Base-by-base conservation (phyloP, 2,888 invertebrate genomes). In the Lithophane socia region DNA sequence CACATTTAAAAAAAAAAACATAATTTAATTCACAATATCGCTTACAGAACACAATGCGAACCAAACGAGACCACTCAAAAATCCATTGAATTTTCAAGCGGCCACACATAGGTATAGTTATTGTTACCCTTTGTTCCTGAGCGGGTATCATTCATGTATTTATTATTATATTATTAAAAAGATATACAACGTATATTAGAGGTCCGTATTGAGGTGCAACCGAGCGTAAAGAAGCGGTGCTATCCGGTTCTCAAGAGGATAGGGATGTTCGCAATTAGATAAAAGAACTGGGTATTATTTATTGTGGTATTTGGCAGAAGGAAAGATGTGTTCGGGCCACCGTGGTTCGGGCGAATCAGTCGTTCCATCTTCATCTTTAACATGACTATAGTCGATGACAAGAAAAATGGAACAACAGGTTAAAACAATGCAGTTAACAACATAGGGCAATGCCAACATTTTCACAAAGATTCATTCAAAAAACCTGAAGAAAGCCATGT, bases 221-320 rank as follows among this genome's bases (percentile, higher is more conserved):
- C 94, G 93, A 93, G 95, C 96, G 96, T 92, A 92, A 95, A 95
- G 94, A 93, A 90, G 90, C 93, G 92, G 92, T 92, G 92, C 95
- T 92, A 95, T 96, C 96, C 96, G 96, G 96, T 96, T 95, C 90
- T 96, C 90, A 91, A 96, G 96, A 94, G 95, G 93, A 87, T 16
- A 74, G 86, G 84, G 84, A 86, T 86, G 83, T 29, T 63, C 73
- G 80, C 67, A 82, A 79, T 64, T 76, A 76, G 70, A 87, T 78
- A 81, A 77, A 86, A 79, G 79, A 70, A 71, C 72, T 68, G 58
- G 52, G 49, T 64, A 58, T 56, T 61, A n/a, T 66, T 37, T 65
- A 56, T 49, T 49, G 54, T 24, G 18, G 63, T 47, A 71, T 81
- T 73, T 64, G 21, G 47, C 21, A 69, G 24, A 58, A 65, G 1